Evolutionary conservation across 92 coral and sea anemone genomes (phyloP).

Genomic region (Bergia puertoricense): DNA sequence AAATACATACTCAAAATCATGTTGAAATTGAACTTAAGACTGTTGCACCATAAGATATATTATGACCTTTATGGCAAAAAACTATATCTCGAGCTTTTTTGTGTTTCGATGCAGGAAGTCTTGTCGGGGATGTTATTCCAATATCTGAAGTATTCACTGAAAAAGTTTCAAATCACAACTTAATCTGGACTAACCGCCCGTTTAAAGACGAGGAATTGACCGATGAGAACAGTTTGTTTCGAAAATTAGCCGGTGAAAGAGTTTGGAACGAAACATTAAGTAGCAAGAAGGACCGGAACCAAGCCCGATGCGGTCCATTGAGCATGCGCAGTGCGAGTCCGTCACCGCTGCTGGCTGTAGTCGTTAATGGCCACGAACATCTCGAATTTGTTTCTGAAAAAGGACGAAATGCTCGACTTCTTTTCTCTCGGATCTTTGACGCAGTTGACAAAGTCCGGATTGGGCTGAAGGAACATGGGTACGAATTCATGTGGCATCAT

Average conservation of each 20-base stretch:
- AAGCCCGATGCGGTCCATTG: constrained; percentile 40
- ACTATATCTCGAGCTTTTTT: no score
- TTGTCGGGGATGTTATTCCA: background rate
- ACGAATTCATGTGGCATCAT: constrained; percentile 48
- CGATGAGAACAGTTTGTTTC: background rate
- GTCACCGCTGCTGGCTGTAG: background rate
- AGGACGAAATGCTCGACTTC: background rate
- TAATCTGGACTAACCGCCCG: background rate
- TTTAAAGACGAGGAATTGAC: background rate
- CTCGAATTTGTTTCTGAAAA: constrained; percentile 49
- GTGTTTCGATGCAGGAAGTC: background rate
- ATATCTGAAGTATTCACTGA: background rate
- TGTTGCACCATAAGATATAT: no score
- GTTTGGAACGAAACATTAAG: background rate
- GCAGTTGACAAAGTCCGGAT: constrained; percentile 23
- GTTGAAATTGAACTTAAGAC: background rate
- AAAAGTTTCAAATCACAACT: background rate
- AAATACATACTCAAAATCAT: no score
- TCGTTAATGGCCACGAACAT: constrained; percentile 63
- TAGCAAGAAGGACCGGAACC: background rate
- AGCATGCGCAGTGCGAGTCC: constrained; percentile 18
- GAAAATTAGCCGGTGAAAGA: background rate
- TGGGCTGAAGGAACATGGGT: constrained; percentile 40
- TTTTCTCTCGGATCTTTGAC: constrained; percentile 4
- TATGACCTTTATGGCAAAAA: background rate